A percentile compares a stretch with the other conserved stretches of the same genome.
phyloP scores from a whole-genome alignment of 2,113 vertebrate species.

The Pongo abelii region DNA sequence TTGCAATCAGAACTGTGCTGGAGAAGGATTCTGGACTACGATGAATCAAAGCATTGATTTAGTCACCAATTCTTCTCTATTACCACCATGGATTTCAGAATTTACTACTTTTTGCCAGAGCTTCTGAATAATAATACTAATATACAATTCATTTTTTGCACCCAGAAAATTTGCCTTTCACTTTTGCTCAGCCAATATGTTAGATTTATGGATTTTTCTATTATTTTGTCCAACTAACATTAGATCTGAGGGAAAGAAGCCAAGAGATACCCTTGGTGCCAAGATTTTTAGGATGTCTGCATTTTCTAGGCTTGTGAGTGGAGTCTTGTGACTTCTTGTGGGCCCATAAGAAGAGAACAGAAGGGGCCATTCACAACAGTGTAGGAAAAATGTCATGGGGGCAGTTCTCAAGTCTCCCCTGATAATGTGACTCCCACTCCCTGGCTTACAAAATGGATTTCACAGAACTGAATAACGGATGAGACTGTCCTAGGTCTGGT shows the following conservation, averaged over 20 bases:
- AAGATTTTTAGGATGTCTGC: neutral
- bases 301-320: neutral
- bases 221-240: neutral
- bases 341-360: neutral
- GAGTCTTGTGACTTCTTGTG: neutral
- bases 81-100: neutral
- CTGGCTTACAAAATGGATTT: neutral
- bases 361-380: neutral
- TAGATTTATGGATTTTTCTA: neutral
- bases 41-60: neutral
- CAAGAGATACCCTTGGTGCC: neutral
- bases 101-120: neutral
- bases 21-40: neutral
- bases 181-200: neutral
- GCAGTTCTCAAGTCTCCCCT: neutral
- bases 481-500: neutral
- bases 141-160: neutral
- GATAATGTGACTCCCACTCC: neutral
- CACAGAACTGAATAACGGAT: neutral
- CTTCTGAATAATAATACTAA: neutral
- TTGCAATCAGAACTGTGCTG: neutral
- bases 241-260: neutral
- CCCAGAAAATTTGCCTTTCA: constrained; percentile 10
- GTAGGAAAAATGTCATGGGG: neutral
- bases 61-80: neutral